Evolutionary conservation across 2,113 vertebrate species (phyloP).

Genomic region (Gavialis gangeticus): DNA sequence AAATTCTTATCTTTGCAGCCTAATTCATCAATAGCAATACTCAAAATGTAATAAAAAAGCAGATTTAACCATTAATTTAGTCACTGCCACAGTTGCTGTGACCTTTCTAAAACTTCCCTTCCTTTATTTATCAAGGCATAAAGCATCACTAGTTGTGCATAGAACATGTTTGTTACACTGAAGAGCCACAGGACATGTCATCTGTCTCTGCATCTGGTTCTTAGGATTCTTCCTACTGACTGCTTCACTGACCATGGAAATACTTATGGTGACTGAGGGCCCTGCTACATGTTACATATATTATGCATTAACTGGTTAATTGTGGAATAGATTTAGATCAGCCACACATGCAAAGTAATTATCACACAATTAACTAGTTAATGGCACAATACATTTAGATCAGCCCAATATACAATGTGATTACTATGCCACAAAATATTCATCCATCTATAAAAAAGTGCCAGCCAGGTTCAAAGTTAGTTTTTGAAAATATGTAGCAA

Average conservation of each 20-base stretch:
- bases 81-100: neutral
- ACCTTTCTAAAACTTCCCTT: neutral
- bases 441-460: too few relatives aligned
- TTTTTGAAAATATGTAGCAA: too few relatives aligned
- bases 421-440: too few relatives aligned
- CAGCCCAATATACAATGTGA: too few relatives aligned
- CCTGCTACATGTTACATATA: neutral
- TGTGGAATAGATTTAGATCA: too few relatives aligned
- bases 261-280: neutral
- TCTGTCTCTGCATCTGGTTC: neutral
- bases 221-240: neutral
- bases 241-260: neutral
- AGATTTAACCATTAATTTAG: conserved; percentile 3
- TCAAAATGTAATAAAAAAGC: neutral
- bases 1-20: neutral
- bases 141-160: neutral
- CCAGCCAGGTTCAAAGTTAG: too few relatives aligned
- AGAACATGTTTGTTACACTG: neutral
- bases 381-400: too few relatives aligned
- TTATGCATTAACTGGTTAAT: neutral
- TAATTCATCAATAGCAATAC: neutral
- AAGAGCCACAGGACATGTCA: neutral
- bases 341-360: too few relatives aligned
- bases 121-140: neutral
- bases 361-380: too few relatives aligned